These are phyloP conservation scores for Neria commutata DNA, from an alignment of 2,888 invertebrate genomes.

Conservation along the genomic window DNA sequence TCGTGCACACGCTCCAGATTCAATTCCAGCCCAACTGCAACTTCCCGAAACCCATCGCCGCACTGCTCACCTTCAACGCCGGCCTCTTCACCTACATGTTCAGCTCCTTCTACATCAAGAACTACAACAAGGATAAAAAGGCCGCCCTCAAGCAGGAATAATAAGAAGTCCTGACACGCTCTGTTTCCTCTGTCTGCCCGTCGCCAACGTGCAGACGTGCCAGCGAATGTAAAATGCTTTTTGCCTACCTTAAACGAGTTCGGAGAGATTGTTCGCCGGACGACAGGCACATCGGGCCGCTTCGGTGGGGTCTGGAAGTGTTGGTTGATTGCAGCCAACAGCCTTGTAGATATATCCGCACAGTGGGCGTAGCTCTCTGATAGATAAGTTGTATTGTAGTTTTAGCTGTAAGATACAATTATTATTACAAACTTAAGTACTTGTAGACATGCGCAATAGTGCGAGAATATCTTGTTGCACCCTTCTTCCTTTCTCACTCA, in stretches of 20 bases:
- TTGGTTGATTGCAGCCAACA: background rate
- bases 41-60: conserved; percentile 73
- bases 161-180: too few relatives aligned
- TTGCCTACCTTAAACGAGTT: too few relatives aligned
- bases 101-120: conserved; percentile 74
- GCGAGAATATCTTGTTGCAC: background rate
- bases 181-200: too few relatives aligned
- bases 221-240: too few relatives aligned
- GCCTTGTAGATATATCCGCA: conserved; percentile 5
- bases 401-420: background rate
- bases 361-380: background rate
- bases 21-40: conserved; percentile 73
- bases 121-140: conserved; percentile 65
- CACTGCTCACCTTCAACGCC: conserved; percentile 72
- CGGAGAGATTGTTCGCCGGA: too few relatives aligned
- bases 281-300: too few relatives aligned
- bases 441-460: background rate
- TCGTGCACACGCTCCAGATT: conserved; percentile 72
- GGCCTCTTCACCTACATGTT: conserved; percentile 78
- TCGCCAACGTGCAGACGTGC: too few relatives aligned
- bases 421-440: background rate
- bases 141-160: conserved; percentile 49
- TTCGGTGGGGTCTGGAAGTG: background rate
- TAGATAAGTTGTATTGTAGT: background rate
- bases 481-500: background rate